Conservation (phyloP, 2,888 invertebrate genomes). For the Margaritifera margaritifera region DNA sequence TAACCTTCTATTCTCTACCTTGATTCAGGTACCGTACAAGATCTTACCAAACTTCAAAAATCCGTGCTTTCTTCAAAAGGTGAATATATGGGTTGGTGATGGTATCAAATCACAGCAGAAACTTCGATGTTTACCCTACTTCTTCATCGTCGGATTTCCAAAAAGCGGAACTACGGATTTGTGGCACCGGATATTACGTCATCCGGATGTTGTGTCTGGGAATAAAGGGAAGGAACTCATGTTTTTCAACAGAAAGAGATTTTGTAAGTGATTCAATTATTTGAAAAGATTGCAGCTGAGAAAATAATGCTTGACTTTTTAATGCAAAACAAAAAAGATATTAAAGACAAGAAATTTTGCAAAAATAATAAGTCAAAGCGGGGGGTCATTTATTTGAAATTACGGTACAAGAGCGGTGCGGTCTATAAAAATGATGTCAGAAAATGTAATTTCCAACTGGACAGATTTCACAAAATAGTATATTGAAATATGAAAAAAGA, state of each 20-base stretch:
- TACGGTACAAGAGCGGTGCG: no score
- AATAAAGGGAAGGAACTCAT: constrained; percentile 32
- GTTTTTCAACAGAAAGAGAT: constrained; percentile 30
- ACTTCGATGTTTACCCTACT: constrained; percentile 87
- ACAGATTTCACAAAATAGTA: no score
- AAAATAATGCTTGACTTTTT: no score
- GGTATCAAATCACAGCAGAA: constrained; percentile 12
- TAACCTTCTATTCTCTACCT: not conserved
- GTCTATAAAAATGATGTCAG: no score
- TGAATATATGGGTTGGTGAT: not conserved
- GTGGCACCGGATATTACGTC: constrained; percentile 46
- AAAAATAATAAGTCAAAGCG: no score
- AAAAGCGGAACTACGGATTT: constrained; percentile 63
- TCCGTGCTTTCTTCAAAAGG: constrained; percentile 48
- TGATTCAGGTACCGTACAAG: constrained; percentile 43
- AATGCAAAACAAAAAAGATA: no score
- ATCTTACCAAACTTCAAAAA: constrained; percentile 55
- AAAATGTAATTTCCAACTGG: no score
- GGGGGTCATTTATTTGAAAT: no score
- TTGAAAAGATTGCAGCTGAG: no score
- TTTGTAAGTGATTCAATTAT: constrained; percentile 9
- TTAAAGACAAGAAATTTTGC: no score
- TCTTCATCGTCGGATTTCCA: constrained; percentile 74
- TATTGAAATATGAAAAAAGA: no score
- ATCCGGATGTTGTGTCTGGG: constrained; percentile 46